Percentiles rank a stretch among this genome's conserved stretches.
These are phyloP conservation scores for Aurelia sp. DNA, from an alignment of 30 jellyfish, hydroid and myxozoan genomes.

Conservation along the genomic window DNA sequence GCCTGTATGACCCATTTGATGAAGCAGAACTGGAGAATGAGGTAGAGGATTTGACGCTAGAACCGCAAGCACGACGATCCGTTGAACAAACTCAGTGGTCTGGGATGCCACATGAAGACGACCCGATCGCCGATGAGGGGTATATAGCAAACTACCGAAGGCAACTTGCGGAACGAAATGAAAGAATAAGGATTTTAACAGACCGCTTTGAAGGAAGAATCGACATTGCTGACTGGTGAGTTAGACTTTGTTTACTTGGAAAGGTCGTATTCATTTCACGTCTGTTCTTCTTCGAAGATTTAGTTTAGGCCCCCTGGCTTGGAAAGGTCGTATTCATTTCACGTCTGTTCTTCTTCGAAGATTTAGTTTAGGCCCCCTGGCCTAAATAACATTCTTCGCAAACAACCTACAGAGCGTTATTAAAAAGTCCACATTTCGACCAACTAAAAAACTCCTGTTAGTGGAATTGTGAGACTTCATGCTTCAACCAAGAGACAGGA, in stretches of 20 bases:
- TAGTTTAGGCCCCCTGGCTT: too few relatives aligned
- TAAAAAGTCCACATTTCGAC: too few relatives aligned
- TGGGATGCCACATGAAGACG: conserved; percentile 4
- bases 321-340: too few relatives aligned
- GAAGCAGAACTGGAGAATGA: not conserved
- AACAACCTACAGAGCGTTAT: too few relatives aligned
- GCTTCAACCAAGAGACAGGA: too few relatives aligned
- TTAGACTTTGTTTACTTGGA: not conserved
- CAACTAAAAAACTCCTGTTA: too few relatives aligned
- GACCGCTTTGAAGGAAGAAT: not conserved
- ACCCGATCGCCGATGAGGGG: not conserved
- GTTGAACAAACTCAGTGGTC: not conserved
- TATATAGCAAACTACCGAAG: not conserved
- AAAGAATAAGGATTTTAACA: not conserved
- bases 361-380: too few relatives aligned
- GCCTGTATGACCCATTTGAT: not conserved
- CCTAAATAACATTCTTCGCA: too few relatives aligned
- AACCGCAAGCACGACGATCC: not conserved
- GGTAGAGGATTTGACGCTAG: not conserved
- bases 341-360: too few relatives aligned
- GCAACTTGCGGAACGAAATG: not conserved
- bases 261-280: too few relatives aligned
- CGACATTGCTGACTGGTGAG: conserved; percentile 1
- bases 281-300: too few relatives aligned
- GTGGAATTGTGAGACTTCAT: too few relatives aligned